Conservation (phyloP, 2,888 invertebrate species). For the Ischnura elegans region DNA sequence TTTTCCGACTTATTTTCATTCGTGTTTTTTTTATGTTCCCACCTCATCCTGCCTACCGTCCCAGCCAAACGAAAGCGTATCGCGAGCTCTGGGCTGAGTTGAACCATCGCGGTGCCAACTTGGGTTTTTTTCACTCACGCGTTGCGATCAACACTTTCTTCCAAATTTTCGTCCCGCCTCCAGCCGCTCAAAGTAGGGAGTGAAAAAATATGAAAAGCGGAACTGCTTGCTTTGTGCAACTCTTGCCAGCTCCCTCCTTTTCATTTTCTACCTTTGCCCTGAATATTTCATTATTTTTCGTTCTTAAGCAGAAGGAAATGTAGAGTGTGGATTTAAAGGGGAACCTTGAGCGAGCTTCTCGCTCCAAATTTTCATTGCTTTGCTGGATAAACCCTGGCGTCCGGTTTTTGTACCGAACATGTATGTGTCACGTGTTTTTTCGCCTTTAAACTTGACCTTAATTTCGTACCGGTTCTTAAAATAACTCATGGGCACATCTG, state of each 20-base stretch:
- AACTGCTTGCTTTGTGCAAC: neutral
- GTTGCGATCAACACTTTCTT: neutral
- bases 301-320: slow-evolving; percentile 21
- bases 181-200: neutral
- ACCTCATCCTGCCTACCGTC: neutral
- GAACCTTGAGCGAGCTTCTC: neutral
- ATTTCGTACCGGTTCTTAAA: neutral
- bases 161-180: neutral
- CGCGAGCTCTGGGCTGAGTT: neutral
- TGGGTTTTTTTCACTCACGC: neutral
- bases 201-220: neutral
- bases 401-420: neutral
- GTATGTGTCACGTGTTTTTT: neutral
- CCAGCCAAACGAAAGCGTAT: neutral
- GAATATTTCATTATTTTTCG: slow-evolving; percentile 31
- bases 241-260: neutral
- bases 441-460: slow-evolving; percentile 12
- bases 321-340: neutral
- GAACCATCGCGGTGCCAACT: neutral
- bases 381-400: neutral
- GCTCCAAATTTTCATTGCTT: neutral
- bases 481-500: neutral
- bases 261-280: slow-evolving; percentile 23
- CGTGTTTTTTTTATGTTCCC: neutral
- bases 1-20: too few species aligned